Conservation (phyloP, 2,113 vertebrate genomes). For the Ammospiza nelsoni region DNA sequence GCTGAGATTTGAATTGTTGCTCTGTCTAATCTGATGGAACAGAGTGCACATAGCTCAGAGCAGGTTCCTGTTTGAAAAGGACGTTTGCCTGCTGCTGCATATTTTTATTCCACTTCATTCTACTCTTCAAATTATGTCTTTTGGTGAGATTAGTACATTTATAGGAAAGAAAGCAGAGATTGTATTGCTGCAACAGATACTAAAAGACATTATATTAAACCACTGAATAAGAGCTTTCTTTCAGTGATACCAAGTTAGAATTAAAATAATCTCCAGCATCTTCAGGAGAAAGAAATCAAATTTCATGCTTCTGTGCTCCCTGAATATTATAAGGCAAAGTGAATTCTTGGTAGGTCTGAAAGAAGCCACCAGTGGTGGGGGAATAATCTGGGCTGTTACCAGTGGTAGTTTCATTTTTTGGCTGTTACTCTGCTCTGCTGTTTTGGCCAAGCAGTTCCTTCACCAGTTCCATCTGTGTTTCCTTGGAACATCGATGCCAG, state of each 20-base stretch:
- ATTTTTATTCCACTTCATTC: slow-evolving; percentile 29
- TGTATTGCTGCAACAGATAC: slow-evolving; percentile 30
- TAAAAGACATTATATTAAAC: slow-evolving; percentile 21
- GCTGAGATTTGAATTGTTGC: neutral
- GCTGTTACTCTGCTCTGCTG: neutral
- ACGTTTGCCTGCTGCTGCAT: neutral
- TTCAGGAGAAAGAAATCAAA: slow-evolving; percentile 42
- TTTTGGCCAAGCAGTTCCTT: neutral
- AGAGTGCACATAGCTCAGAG: neutral
- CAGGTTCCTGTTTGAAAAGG: slow-evolving; percentile 1
- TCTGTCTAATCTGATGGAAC: slow-evolving; percentile 35
- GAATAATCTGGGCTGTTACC: neutral
- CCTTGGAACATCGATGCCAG: neutral
- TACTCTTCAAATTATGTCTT: neutral
- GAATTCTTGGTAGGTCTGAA: neutral
- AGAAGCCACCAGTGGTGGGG: neutral
- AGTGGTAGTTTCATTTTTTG: neutral
- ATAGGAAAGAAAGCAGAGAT: slow-evolving; percentile 8
- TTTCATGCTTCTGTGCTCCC: slow-evolving; percentile 28
- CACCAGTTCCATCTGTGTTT: neutral
- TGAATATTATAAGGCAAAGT: neutral
- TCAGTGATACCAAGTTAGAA: neutral
- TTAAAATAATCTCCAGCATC: slow-evolving; percentile 35
- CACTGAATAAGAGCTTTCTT: slow-evolving; percentile 18
- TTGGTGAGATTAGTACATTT: neutral